These are phyloP conservation scores for Protula sp. DNA, from an alignment of 2,888 invertebrate genomes.

Conservation along the genomic window DNA sequence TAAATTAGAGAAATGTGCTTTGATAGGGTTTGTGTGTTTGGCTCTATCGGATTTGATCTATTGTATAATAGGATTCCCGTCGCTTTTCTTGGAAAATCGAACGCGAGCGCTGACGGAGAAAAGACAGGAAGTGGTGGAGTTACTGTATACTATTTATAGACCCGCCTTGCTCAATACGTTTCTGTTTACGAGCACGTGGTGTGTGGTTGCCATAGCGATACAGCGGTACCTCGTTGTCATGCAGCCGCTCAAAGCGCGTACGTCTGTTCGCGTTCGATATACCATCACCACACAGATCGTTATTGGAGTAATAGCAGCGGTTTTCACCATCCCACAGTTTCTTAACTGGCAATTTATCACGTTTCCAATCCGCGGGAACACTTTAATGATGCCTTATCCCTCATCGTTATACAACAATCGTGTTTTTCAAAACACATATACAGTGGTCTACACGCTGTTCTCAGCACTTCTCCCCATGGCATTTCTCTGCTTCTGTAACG, in stretches of 20 bases:
- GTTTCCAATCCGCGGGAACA: neutral
- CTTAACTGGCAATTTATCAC: neutral
- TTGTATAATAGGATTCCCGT: neutral
- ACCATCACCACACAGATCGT: neutral
- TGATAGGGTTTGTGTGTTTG: neutral
- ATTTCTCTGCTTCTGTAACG: neutral
- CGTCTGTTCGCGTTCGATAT: neutral
- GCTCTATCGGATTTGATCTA: neutral
- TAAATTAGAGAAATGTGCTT: neutral
- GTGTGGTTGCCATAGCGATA: neutral
- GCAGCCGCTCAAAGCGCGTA: neutral
- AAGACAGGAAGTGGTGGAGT: neutral
- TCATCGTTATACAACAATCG: neutral
- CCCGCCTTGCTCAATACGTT: neutral
- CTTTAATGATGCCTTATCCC: neutral
- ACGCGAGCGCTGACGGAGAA: neutral
- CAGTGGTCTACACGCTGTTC: neutral
- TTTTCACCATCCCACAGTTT: neutral
- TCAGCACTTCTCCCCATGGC: neutral
- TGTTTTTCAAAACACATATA: neutral
- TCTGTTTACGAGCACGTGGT: neutral
- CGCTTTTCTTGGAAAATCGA: neutral
- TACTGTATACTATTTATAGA: neutral
- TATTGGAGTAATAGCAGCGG: neutral
- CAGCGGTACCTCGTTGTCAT: neutral